phyloP scores from a whole-genome alignment of 1,140 invertebrate species.

The Amphibalanus amphitrite region DNA sequence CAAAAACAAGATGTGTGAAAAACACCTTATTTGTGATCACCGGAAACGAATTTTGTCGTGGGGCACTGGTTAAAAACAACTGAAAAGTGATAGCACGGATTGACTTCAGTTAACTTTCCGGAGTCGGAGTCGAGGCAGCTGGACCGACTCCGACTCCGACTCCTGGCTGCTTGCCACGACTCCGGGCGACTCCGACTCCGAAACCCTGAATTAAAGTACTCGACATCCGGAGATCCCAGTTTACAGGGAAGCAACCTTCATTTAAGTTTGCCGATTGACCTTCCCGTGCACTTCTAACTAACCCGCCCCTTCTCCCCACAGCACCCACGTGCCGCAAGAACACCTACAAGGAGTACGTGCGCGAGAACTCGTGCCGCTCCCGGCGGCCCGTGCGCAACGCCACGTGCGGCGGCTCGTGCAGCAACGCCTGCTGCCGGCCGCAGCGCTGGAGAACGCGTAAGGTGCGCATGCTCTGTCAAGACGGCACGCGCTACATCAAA shows the following conservation, averaged over 20 bases:
- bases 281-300: slow-evolving; percentile 9
- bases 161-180: no score
- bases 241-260: background rate
- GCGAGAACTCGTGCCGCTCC: slow-evolving; percentile 72
- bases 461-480: slow-evolving; percentile 78
- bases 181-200: no score
- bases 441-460: slow-evolving; percentile 79
- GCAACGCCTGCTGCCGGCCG: slow-evolving; percentile 62
- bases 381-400: slow-evolving; percentile 74
- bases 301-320: slow-evolving; percentile 21
- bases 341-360: slow-evolving; percentile 71
- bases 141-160: no score
- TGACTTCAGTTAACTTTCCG: no score
- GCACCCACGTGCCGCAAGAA: slow-evolving; percentile 72
- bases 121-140: no score
- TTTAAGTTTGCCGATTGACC: background rate
- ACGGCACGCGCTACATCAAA: slow-evolving; percentile 78
- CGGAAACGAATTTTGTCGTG: no score
- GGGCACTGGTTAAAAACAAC: no score
- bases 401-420: slow-evolving; percentile 53
- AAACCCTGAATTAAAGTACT: background rate
- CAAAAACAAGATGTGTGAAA: no score
- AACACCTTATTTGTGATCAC: no score
- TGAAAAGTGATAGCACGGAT: no score
- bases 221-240: background rate